Evolutionary conservation across 2,888 invertebrate genomes (phyloP).

Genomic region (Dicyrtomina minuta): DNA sequence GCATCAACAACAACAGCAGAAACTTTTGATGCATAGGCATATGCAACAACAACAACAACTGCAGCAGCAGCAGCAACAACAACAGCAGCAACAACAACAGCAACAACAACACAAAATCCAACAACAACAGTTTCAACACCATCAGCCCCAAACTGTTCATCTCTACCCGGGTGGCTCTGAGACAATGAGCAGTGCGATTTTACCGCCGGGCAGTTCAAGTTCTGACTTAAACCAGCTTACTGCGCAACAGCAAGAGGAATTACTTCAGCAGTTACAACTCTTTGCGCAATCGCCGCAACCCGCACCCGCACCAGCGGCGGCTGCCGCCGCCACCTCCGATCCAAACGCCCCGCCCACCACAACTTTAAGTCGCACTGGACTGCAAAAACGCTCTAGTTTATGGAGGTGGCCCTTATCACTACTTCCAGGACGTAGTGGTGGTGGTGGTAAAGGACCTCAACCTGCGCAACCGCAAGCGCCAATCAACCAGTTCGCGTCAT

Average conservation of each 20-base stretch:
- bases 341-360: background rate
- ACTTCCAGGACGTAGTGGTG: slow-evolving; percentile 7
- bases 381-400: slow-evolving; percentile 37
- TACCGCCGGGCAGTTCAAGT: no score
- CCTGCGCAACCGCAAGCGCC: no score
- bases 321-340: background rate
- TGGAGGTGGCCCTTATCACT: slow-evolving; percentile 37
- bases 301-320: background rate
- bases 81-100: slow-evolving; percentile 11
- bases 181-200: no score
- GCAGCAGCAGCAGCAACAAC: slow-evolving; percentile 59
- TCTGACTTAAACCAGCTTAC: no score
- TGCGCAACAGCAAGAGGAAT: no score
- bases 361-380: slow-evolving; percentile 9
- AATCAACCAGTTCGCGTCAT: no score
- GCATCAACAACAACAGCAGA: slow-evolving; percentile 18
- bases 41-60: slow-evolving; percentile 58
- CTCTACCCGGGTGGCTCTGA: background rate
- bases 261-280: no score
- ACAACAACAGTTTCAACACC: background rate
- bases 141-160: slow-evolving; percentile 14
- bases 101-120: background rate
- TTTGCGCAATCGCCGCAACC: background rate
- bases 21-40: no score
- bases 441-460: background rate